Base-by-base conservation (phyloP, 92 coral and sea anemone genomes). In the Anthopleura xanthogrammica region DNA sequence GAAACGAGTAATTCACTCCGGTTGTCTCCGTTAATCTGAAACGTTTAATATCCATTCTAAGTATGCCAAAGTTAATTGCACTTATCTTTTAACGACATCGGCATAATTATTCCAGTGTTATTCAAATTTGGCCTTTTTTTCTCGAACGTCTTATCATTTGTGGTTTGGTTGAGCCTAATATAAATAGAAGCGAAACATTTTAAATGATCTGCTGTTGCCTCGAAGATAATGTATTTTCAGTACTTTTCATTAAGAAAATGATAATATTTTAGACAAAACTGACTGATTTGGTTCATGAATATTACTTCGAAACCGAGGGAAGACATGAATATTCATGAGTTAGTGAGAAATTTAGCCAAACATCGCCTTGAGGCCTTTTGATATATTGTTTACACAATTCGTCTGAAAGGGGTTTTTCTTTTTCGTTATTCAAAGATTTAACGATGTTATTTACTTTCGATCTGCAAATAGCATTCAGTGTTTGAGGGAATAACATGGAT, bases 371-470 rank as follows among this genome's bases (percentile, higher is more conserved):
- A 77, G 82, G 82, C 54, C 41, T 60, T 84, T 80, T 29, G 60
- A 66, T 36, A 72, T 72, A 65, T 85, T 85, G 88, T 85, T 85
- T 76, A 85, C 88, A 78, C 79, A 85, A 72, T 85, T 85, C 75
- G 77, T 78, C 84, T 81, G 78, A 81, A 85, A 85, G 76, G 83
- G 41, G 41, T 36, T 66, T 78, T 57, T 79, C 83, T 78, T 85
- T 85, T 85, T 79, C 76, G 76, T 71, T 60, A 68, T 71, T 52
- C 88, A 78, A 85, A 78, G 81, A 46, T 68, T 75, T 85, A 85
- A 85, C 88, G 74, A 78, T 79, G 52, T 85, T 85, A 70, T 85
- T 85, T 85, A 79, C 88, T 85, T 85, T 85, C 56, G 66, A 11
- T 41, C 70, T 83, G 56, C 79, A 60, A 78, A 85, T 77, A 79